Evolutionary conservation across 2,797 vertebrate genomes (phyloP).

Genomic region (Synaphobranchus kaupii): DNA sequence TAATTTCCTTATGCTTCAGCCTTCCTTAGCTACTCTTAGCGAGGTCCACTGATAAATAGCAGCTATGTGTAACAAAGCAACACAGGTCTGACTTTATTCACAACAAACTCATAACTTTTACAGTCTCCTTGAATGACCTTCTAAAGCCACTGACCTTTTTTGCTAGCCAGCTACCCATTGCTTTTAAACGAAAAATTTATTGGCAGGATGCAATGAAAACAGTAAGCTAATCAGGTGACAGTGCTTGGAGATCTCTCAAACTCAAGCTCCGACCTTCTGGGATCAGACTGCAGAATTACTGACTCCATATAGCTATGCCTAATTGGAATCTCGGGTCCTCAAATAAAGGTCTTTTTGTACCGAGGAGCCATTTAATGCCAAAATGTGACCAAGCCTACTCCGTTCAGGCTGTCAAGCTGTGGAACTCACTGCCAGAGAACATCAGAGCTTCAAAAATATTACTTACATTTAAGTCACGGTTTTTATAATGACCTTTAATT

Average conservation of each 20-base stretch:
- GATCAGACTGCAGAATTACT: background rate
- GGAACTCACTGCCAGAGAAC: background rate
- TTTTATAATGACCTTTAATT: background rate
- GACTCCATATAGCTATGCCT: background rate
- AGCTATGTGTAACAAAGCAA: no score
- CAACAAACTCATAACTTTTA: no score
- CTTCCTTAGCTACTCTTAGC: no score
- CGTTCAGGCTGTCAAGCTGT: background rate
- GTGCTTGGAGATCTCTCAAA: background rate
- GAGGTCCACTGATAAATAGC: no score
- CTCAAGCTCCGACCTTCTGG: background rate
- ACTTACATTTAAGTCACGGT: background rate
- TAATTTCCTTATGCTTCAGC: no score
- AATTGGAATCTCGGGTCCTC: background rate
- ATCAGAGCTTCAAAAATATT: background rate
- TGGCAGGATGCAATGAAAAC: background rate
- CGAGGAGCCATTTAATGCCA: background rate
- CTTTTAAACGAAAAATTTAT: background rate
- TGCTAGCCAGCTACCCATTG: background rate
- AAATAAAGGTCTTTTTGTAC: background rate
- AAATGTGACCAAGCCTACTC: background rate
- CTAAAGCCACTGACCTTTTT: no score
- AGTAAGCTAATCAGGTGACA: background rate
- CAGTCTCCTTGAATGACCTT: no score
- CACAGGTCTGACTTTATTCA: no score